These are phyloP conservation scores for Aphaenogaster rudis DNA, from an alignment of 1,140 invertebrate genomes.

Conservation along the genomic window DNA sequence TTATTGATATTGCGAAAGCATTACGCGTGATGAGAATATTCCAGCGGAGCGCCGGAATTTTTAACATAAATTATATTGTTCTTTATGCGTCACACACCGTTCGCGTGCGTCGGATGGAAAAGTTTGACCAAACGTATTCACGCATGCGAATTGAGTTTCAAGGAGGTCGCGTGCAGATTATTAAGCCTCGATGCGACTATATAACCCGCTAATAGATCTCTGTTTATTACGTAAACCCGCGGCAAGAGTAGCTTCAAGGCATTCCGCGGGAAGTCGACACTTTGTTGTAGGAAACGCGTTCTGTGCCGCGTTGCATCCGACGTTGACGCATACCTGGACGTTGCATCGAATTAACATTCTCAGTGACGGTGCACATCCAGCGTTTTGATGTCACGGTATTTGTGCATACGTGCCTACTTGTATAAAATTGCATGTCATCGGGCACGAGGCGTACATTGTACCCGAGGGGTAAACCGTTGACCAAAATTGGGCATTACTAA, in stretches of 20 bases:
- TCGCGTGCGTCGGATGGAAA: slow-evolving; percentile 16
- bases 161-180: slow-evolving; percentile 15
- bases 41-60: background rate
- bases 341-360: slow-evolving; percentile 50
- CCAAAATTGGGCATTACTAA: too few relatives aligned
- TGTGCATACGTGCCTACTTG: background rate
- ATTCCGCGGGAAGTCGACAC: slow-evolving; percentile 29
- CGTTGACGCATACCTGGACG: slow-evolving; percentile 40
- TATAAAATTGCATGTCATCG: slow-evolving; percentile 14
- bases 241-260: slow-evolving; percentile 15
- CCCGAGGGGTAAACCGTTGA: background rate
- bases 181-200: slow-evolving; percentile 20
- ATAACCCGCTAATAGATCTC: slow-evolving; percentile 2
- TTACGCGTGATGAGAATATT: slow-evolving; percentile 13
- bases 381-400: slow-evolving; percentile 30
- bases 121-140: slow-evolving; percentile 4
- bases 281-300: slow-evolving; percentile 48
- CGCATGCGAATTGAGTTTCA: slow-evolving; percentile 29
- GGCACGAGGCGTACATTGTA: background rate
- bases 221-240: slow-evolving; percentile 24
- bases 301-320: background rate
- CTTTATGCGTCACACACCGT: background rate
- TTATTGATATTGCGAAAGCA: slow-evolving; percentile 17
- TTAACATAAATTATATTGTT: slow-evolving; percentile 45
- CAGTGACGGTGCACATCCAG: slow-evolving; percentile 54